Base-by-base conservation (phyloP, 2,113 vertebrate species). In the Potamarius usumacintae region DNA sequence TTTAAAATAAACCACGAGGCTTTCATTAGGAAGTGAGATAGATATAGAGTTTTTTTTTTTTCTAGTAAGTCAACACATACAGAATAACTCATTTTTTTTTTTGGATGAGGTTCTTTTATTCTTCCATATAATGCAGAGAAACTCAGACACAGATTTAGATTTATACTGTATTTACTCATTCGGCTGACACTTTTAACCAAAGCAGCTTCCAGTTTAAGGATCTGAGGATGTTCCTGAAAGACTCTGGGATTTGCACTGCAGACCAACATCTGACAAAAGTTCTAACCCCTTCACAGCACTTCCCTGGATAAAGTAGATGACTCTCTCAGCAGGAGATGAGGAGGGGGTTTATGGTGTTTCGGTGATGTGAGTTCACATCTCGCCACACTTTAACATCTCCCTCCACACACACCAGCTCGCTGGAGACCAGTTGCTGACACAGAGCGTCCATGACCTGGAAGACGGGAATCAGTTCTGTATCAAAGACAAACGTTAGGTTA, bases 321-420 rank as follows among this genome's bases (percentile, higher is more conserved):
- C 83, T 63, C 20, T 34, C 58, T 92, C 82, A 95, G 89, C 92
- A 95, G 84, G 94, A 93, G 88, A 94, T 94, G 85, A 95, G 88
- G 57, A 93, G 85, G 27, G 93, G 78, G 90, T 92, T 94, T 63
- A 69, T 20, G 22, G 85, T 88, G 57, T 74, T 85, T 27, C 85
- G 90, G 87, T 84, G 67, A 20, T 89, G 83, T 53, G 92, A 71
- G 30, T 81, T 52, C 77, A 91, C 71, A 88, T 88, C 88, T 85
- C 84, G 42, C 85, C 90, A 15, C 14, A 72, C 22, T 63, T 55
- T 30, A 58, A 63, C 89, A 34, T 85, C 85, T 0, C 83, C 89
- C n/a, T 67, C 88, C 42, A 30, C 84, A 7, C 85, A 85, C 9
- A 91, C 86, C 27, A 92, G 88, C 10, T 94, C 92, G 27, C 84